A percentile compares a stretch with the other conserved stretches of the same genome.
Evolutionary conservation across 2,888 invertebrate species (phyloP).

Genomic region (Tetragnatha montana): DNA sequence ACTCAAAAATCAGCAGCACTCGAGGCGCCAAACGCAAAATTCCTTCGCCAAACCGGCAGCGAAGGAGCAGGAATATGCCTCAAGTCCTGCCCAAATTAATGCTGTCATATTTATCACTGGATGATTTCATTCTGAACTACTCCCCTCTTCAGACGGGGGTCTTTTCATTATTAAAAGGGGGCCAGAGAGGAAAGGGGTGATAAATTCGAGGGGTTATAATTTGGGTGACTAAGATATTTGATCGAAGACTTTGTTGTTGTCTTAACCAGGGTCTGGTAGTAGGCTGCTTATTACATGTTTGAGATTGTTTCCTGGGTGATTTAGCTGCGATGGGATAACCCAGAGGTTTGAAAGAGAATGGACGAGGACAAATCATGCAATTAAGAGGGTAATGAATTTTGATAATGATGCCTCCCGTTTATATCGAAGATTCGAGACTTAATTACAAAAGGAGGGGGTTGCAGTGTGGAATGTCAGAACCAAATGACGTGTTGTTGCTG

Average conservation of each 20-base stretch:
- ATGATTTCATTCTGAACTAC: slow-evolving; percentile 23
- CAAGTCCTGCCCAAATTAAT: slow-evolving; percentile 57
- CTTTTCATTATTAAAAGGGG: slow-evolving; percentile 49
- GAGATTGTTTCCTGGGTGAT: slow-evolving; percentile 32
- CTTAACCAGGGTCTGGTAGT: slow-evolving; percentile 15
- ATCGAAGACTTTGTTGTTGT: slow-evolving; percentile 57
- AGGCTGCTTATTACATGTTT: slow-evolving; percentile 52
- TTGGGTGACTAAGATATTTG: slow-evolving; percentile 54
- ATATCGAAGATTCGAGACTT: background rate
- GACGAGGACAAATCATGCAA: slow-evolving; percentile 45
- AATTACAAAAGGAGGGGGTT: background rate
- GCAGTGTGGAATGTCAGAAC: background rate
- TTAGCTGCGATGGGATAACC: slow-evolving; percentile 13
- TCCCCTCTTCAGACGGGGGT: background rate
- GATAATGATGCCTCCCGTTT: slow-evolving; percentile 5
- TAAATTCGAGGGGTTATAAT: slow-evolving; percentile 66
- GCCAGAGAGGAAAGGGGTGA: slow-evolving; percentile 26
- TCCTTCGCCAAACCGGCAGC: background rate
- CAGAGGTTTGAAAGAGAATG: slow-evolving; percentile 25
- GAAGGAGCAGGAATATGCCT: slow-evolving; percentile 46
- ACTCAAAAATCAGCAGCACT: background rate
- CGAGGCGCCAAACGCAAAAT: background rate
- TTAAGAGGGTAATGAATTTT: slow-evolving; percentile 46
- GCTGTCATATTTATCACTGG: slow-evolving; percentile 64
- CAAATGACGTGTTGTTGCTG: background rate